These are phyloP conservation scores for Coreius guichenoti DNA, from an alignment of 2,797 vertebrate species.

Conservation along the genomic window DNA sequence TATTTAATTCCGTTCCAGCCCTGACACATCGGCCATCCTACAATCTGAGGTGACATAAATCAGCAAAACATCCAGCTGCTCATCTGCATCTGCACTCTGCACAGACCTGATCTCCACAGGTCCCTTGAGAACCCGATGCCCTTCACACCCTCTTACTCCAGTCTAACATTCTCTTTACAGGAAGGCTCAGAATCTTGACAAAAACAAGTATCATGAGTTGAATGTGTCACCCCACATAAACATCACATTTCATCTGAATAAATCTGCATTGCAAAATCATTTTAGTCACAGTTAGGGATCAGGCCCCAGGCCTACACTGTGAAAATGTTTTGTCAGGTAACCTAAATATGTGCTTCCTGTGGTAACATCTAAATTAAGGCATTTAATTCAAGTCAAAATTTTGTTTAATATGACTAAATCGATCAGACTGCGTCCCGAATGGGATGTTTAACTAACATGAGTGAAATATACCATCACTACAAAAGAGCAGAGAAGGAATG, in stretches of 20 bases:
- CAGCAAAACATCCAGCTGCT: conserved; percentile 50
- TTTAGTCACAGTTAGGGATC: conserved; percentile 23
- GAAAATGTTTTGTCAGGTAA: conserved; percentile 9
- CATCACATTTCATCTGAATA: conserved; percentile 20
- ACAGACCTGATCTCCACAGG: conserved; percentile 44
- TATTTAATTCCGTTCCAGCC: conserved; percentile 53
- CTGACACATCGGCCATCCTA: conserved; percentile 43
- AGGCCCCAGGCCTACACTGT: conserved; percentile 10
- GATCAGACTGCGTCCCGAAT: background rate
- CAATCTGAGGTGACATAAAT: conserved; percentile 59
- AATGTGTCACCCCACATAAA: conserved; percentile 7
- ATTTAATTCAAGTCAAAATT: background rate
- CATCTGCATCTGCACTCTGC: conserved; percentile 52
- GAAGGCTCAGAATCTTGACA: background rate
- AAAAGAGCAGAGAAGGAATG: background rate
- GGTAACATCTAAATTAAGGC: background rate
- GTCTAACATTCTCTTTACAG: conserved; percentile 12
- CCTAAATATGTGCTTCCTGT: conserved; percentile 6
- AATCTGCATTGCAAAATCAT: conserved; percentile 11
- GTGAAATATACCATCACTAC: background rate
- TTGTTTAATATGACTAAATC: background rate
- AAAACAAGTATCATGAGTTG: background rate
- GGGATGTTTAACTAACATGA: background rate
- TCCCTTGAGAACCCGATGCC: conserved; percentile 50
- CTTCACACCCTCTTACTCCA: conserved; percentile 34